Base-by-base conservation (phyloP, 2,888 invertebrate genomes). In the Pollenia angustigena region DNA sequence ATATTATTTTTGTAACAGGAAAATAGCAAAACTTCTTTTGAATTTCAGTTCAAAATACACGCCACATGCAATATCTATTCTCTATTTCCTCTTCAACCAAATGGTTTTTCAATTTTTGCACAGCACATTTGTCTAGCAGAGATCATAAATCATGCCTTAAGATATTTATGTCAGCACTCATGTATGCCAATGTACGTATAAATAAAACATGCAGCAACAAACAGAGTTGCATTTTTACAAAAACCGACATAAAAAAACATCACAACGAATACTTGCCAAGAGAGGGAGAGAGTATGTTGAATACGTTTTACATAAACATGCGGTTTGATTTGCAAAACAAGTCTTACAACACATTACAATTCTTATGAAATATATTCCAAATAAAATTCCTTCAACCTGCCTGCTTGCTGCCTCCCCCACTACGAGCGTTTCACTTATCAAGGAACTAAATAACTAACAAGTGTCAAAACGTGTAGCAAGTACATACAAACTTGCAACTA, bases 131-230 rank as follows among this genome's bases (percentile, higher is more conserved):
- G 60, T 62, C 44, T 69, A 44, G 60, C 32, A 69, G n/a, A 48
- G 48, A 72, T 81, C 64, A 66, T 83, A 84, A 81, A 84, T 81
- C 81, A 81, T 78, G 76, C 66, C 68, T 81, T 48, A 62, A 87
- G 56, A 81, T 81, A 81, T 87, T 81, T 74, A 68, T 78, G 80
- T 87, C 81, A 84, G 86, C 76, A 68, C 76, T 87, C 83, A 78
- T 87, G 80, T 87, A 76, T 75, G 23, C 32, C 48, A 74, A 72
- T 44, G 10, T 56, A 46, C 66, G 46, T 78, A 66, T 56, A 81
- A 52, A 62, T 16, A 58, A 71, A 69, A 71, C 80, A 86, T 75
- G 79, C 80, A 80, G 56, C 71, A 60, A 71, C 52, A 54, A 64
- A 23, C 50, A 16, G 50, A 74, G 56, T 66, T 7, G 54, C 50